Base-by-base conservation (phyloP, 2,113 vertebrate genomes). In the Callipepla squamata region DNA sequence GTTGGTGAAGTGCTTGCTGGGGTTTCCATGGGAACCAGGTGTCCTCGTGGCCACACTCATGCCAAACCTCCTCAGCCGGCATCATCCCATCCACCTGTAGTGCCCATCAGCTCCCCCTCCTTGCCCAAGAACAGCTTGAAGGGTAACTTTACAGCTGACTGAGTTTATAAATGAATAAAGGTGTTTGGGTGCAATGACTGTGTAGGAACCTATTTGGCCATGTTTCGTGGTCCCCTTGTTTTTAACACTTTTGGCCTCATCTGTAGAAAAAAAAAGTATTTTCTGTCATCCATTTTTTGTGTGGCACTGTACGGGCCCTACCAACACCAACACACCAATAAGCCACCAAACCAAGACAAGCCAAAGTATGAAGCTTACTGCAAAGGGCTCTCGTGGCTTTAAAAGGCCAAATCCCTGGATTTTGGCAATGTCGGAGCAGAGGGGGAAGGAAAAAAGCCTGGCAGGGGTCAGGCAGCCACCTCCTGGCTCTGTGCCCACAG, bases 281-380 rank as follows among this genome's bases (percentile, higher is more conserved):
- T 67, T 61, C 17, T 55, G 42, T 67, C 30, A 19, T n/a, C 50
- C n/a, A 11, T 55, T 21, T 44, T 32, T 85, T 44, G 3, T 1
- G 0, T 17, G 23, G 45, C 42, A 3, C 51, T 4, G 25, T 13
- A 28, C 12, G 0, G 0, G 18, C 47, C 8, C 50, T 50, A 13
- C 51, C 74, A 30, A 21, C 3, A 72, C 53, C 48, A 78, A 38
- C 40, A 36, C 12, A 55, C 63, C 90, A 78, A 72, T 45, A 81
- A 76, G 65, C 36, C 17, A n/a, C 53, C 72, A 53, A 66, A 55
- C 40, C 23, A 7, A 1, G 3, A 66, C 13, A 51, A 53, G 36
- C 47, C 75, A 74, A 32, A 15, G 23, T 11, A 26, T 3, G 50
- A 58, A 82, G 34, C 6, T n/a, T 30, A 25, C 70, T 72, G 42